Conservation (phyloP, 2,888 invertebrate genomes). For the Ganaspis brasiliensis region DNA sequence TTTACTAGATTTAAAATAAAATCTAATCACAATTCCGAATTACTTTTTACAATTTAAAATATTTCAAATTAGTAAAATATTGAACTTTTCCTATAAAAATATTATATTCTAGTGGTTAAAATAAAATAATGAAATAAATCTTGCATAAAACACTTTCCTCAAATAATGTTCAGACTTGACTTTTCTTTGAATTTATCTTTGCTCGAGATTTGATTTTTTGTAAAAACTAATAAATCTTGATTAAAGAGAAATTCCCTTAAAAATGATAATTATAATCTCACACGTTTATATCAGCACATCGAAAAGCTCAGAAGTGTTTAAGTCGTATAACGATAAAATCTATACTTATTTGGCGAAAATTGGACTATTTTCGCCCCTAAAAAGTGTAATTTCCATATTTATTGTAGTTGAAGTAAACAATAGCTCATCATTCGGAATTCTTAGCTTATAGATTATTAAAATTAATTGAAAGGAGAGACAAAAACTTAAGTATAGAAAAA, state of each 20-base stretch:
- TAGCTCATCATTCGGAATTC: constrained; percentile 26
- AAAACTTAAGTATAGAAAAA: neutral
- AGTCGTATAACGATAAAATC: constrained; percentile 17
- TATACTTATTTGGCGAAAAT: constrained; percentile 2
- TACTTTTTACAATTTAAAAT: too few relatives aligned
- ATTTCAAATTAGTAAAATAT: too few relatives aligned
- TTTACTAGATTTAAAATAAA: too few relatives aligned
- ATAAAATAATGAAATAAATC: constrained; percentile 8
- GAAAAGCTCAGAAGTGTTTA: constrained; percentile 33
- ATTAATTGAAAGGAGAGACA: neutral
- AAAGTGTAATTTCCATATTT: constrained; percentile 32
- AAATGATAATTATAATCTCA: constrained; percentile 20
- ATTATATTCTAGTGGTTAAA: too few relatives aligned
- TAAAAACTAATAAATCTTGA: neutral
- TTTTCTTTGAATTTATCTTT: neutral
- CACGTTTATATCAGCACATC: constrained; percentile 33
- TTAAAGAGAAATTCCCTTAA: neutral
- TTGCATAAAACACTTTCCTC: neutral
- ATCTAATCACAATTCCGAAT: too few relatives aligned
- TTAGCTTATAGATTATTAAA: constrained; percentile 1
- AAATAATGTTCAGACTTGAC: constrained; percentile 6
- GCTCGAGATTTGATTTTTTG: constrained; percentile 2
- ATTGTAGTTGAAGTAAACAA: constrained; percentile 22
- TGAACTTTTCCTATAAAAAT: too few relatives aligned
- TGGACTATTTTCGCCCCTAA: constrained; percentile 14